A percentile compares a stretch with the other conserved stretches of the same genome.
These are phyloP conservation scores for Meloe dianella DNA, from an alignment of 2,888 invertebrate species.

Conservation along the genomic window DNA sequence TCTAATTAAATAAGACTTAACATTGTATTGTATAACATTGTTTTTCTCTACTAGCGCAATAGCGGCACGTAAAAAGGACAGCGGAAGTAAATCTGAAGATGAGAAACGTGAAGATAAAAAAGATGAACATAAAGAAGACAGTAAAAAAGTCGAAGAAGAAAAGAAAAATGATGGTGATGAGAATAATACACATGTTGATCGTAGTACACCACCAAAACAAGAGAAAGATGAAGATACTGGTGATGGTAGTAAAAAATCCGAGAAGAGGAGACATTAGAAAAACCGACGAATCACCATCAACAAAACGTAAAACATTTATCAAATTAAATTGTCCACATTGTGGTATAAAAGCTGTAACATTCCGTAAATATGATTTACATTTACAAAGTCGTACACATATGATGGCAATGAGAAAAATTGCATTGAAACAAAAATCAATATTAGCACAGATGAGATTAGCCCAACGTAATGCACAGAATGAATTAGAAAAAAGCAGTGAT, in stretches of 20 bases:
- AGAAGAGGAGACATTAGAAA: slow-evolving; percentile 60
- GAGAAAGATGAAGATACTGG: slow-evolving; percentile 50
- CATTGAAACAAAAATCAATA: slow-evolving; percentile 75
- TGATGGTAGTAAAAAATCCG: slow-evolving; percentile 52
- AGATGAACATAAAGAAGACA: slow-evolving; percentile 46
- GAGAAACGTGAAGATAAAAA: slow-evolving; percentile 37
- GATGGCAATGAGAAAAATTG: slow-evolving; percentile 75
- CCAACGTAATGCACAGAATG: slow-evolving; percentile 80
- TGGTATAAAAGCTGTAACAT: slow-evolving; percentile 74
- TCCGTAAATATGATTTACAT: slow-evolving; percentile 77
- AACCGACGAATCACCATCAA: slow-evolving; percentile 38
- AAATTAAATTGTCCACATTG: slow-evolving; percentile 81
- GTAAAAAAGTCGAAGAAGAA: slow-evolving; percentile 60
- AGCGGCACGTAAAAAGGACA: slow-evolving; percentile 38
- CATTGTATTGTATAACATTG: slow-evolving; percentile 10
- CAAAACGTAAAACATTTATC: slow-evolving; percentile 63
- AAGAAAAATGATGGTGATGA: slow-evolving; percentile 44
- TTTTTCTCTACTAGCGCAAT: slow-evolving; percentile 45
- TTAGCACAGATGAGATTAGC: slow-evolving; percentile 78
- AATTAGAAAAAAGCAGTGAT: slow-evolving; percentile 74
- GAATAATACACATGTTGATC: slow-evolving; percentile 30
- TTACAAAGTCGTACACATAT: slow-evolving; percentile 74
- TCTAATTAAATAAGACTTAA: not conserved
- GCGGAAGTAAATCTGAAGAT: slow-evolving; percentile 33
- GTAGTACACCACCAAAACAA: slow-evolving; percentile 44